phyloP scores from a whole-genome alignment of 2,888 invertebrate species.

The Sarcophaga carnaria region DNA sequence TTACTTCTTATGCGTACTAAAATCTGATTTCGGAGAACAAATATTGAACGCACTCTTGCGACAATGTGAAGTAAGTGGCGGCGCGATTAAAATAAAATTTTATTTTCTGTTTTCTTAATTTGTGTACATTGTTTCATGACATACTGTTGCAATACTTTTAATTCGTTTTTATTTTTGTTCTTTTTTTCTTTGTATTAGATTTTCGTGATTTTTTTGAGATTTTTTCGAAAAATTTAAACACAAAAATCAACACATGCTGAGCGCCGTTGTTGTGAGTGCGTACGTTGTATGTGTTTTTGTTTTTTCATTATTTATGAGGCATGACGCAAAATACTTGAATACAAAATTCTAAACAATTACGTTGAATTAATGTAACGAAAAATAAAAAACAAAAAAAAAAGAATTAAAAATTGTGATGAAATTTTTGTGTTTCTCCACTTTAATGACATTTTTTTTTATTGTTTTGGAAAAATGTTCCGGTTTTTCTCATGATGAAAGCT shows the following conservation, averaged over 20 bases:
- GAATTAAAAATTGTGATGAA: too few species aligned
- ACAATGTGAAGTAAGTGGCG: too few species aligned
- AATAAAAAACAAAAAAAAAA: background rate
- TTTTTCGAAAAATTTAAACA: background rate
- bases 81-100: too few species aligned
- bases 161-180: background rate
- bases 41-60: too few species aligned
- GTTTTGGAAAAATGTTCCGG: constrained; percentile 54
- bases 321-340: constrained; percentile 54
- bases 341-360: constrained; percentile 28
- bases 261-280: background rate
- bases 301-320: constrained; percentile 47
- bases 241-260: constrained; percentile 54
- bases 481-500: constrained; percentile 35
- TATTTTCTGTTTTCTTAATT: background rate
- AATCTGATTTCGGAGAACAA: too few species aligned
- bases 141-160: background rate
- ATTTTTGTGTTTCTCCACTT: too few species aligned
- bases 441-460: background rate
- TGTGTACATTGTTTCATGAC: background rate
- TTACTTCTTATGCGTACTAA: too few species aligned
- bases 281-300: background rate
- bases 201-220: background rate
- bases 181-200: background rate
- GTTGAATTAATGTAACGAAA: background rate